These are phyloP conservation scores for Trachelus stipa DNA, from an alignment of 2,888 invertebrate species.

Conservation along the genomic window DNA sequence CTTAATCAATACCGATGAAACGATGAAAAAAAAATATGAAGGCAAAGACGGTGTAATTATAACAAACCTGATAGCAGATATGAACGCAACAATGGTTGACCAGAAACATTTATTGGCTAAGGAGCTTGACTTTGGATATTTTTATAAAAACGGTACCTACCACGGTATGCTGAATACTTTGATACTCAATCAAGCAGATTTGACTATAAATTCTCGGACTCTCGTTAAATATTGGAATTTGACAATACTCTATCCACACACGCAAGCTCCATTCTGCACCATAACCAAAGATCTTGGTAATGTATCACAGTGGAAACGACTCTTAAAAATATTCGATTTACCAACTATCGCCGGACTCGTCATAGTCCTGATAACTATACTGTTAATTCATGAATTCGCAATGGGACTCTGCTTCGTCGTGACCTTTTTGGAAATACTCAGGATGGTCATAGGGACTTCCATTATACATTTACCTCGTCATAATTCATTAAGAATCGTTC, in stretches of 20 bases:
- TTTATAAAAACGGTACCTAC: background rate
- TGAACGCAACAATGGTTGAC: background rate
- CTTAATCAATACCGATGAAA: background rate
- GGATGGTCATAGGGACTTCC: background rate
- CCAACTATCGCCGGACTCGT: background rate
- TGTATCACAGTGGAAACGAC: background rate
- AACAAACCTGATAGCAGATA: background rate
- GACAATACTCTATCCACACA: background rate
- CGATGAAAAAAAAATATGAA: background rate
- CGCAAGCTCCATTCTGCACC: background rate
- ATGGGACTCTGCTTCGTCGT: background rate
- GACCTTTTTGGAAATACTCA: background rate
- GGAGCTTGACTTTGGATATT: background rate
- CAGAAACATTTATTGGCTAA: background rate
- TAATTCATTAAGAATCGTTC: background rate
- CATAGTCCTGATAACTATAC: background rate
- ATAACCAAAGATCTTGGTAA: background rate
- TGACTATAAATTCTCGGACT: background rate
- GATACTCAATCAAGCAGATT: background rate
- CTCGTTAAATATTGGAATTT: background rate
- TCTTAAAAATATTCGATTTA: background rate
- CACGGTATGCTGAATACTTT: background rate
- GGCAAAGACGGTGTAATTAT: background rate
- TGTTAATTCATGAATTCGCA: background rate
- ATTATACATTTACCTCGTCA: background rate